phyloP scores from a whole-genome alignment of 2,113 vertebrate genomes.

The Lasiurus borealis region DNA sequence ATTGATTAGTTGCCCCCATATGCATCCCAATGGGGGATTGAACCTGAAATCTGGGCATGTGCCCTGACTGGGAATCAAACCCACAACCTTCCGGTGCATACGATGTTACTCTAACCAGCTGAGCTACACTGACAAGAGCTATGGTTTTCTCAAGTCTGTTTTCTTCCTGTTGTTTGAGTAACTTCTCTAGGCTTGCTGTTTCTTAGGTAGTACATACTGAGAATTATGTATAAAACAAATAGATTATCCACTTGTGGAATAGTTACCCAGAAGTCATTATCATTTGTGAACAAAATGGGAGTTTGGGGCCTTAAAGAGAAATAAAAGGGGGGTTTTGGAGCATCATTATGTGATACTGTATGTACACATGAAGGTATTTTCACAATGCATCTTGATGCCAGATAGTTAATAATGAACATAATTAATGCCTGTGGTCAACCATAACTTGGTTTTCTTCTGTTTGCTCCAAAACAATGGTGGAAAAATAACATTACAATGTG shows the following conservation, averaged over 20 bases:
- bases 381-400: neutral
- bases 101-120: neutral
- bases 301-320: neutral
- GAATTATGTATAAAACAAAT: neutral
- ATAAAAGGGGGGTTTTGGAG: neutral
- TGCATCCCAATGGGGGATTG: neutral
- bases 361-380: conserved; percentile 24
- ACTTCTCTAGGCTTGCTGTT: neutral
- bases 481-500: conserved; percentile 10
- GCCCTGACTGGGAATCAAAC: neutral
- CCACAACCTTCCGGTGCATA: neutral
- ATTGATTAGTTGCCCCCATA: neutral
- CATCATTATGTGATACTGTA: neutral
- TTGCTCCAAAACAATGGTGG: neutral
- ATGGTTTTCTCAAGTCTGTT: neutral
- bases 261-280: neutral
- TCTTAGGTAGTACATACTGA: neutral
- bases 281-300: neutral
- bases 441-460: conserved; percentile 7
- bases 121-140: neutral
- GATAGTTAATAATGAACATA: conserved; percentile 13
- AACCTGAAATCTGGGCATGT: neutral
- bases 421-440: neutral
- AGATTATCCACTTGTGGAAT: neutral
- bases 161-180: neutral